Conservation (phyloP, 1,140 invertebrate species). For the Lethocerus indicus region DNA sequence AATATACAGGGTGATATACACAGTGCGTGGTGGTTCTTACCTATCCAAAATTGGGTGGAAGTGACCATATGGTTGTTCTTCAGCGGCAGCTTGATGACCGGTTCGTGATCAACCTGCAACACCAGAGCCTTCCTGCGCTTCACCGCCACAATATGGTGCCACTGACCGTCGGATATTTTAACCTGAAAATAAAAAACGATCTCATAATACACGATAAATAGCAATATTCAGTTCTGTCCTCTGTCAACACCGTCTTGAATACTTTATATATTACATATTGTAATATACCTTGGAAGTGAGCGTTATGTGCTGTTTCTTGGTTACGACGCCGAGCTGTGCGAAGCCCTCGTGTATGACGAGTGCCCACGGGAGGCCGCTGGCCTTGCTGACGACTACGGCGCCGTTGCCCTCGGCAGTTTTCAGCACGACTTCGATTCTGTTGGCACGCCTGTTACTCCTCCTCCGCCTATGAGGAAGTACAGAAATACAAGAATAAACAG, state of each 20-base stretch:
- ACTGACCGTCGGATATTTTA: constrained; percentile 48
- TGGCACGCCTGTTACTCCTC: not conserved
- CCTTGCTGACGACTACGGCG: not conserved
- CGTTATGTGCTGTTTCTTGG: constrained; percentile 36
- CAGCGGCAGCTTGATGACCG: constrained; percentile 39
- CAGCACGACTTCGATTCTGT: not conserved
- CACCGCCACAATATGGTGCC: constrained; percentile 48
- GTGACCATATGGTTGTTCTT: constrained; percentile 47
- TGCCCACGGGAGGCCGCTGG: not conserved
- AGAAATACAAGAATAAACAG: too few species aligned
- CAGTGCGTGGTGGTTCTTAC: constrained; percentile 23
- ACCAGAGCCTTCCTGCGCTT: constrained; percentile 46
- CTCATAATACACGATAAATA: too few species aligned
- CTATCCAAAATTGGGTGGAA: constrained; percentile 59
- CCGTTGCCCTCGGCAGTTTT: not conserved
- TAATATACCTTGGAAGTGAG: constrained; percentile 30
- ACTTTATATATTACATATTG: too few species aligned
- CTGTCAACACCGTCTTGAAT: too few species aligned
- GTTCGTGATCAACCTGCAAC: constrained; percentile 46
- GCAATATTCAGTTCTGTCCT: too few species aligned
- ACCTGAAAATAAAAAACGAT: too few species aligned
- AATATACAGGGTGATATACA: too few species aligned
- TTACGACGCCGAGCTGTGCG: constrained; percentile 35
- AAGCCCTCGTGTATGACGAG: constrained; percentile 20
- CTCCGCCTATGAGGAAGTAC: not conserved